phyloP scores from a whole-genome alignment of 2,113 vertebrate genomes.

The Butastur rufipennis region DNA sequence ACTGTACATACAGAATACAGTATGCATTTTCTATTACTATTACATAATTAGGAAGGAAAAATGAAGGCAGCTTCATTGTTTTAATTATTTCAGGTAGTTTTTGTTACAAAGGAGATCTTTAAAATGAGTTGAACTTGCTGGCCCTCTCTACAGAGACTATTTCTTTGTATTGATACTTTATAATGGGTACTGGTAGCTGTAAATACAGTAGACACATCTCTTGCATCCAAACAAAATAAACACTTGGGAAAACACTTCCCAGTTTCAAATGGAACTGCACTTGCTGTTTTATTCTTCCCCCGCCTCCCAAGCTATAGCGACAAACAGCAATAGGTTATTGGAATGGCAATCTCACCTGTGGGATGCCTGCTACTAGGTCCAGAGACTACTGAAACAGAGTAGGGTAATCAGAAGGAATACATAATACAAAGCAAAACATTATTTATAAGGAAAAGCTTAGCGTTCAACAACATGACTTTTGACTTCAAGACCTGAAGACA shows the following conservation, averaged over 20 bases:
- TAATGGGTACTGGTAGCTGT: fast-evolving
- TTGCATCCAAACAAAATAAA: background rate
- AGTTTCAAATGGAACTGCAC: background rate
- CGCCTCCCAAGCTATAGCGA: fast-evolving
- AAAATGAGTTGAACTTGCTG: background rate
- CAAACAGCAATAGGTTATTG: background rate
- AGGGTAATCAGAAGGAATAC: background rate
- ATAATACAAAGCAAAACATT: background rate
- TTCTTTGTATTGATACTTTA: background rate
- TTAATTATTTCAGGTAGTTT: background rate
- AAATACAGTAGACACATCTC: background rate
- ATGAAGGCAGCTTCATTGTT: background rate
- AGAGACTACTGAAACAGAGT: background rate
- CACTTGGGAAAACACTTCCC: background rate
- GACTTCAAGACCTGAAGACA: background rate
- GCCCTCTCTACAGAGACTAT: background rate
- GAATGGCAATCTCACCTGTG: background rate
- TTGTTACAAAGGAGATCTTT: background rate
- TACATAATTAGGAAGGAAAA: background rate
- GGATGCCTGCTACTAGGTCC: background rate
- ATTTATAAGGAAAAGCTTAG: background rate
- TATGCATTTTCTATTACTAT: background rate
- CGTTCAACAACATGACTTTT: background rate
- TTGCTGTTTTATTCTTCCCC: background rate
- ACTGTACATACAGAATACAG: fast-evolving